Evolutionary conservation across 2,888 invertebrate genomes (phyloP), one percentile per base, ranked within the genome.

Genomic region (Lymantria dispar): DNA sequence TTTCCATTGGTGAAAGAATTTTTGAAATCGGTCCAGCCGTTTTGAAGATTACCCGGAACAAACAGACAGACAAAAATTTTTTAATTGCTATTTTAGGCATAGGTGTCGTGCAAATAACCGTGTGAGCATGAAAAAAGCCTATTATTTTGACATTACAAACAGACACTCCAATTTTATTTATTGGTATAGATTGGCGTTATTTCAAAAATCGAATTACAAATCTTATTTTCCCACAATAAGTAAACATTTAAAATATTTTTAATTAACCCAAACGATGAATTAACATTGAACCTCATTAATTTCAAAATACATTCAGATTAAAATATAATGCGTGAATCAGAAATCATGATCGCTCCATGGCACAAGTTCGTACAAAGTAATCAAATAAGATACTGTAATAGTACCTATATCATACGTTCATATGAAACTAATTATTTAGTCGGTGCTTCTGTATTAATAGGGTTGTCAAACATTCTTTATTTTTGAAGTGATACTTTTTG

Each of bases 401-500:
- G 8, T 33, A 33, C 33, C 3, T 39, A 66, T 64, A 70, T 64
- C 60, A 66, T 64, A 59, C 60, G 60, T 55, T 53, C 52, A 41
- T 56, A 59, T 58, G 60, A 51, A 58, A 59, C 48, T 69, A 74
- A 72, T 71, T 74, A 74, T 64, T 67, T 59, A 56, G 67, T 61
- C 57, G 65, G 65, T 64, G 64, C 65, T 71, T 62, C 63, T 64
- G 66, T 71, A 61, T 55, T 60, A 61, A 69, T 54, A 56, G 58
- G 72, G 71, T 59, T 33, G 33, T 10, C 33, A 33, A 2, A 8
- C 9, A 33, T 33, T 7, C 33, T 33, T 33, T 33, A 33, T 33
- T 33, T 7, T 33, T 33, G n/a, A n/a, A n/a, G n/a, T n/a, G n/a
- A n/a, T n/a, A n/a, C n/a, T n/a, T n/a, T n/a, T n/a, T n/a, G n/a